Conservation (phyloP, 2,113 vertebrate species). For the Mixornis gularis region DNA sequence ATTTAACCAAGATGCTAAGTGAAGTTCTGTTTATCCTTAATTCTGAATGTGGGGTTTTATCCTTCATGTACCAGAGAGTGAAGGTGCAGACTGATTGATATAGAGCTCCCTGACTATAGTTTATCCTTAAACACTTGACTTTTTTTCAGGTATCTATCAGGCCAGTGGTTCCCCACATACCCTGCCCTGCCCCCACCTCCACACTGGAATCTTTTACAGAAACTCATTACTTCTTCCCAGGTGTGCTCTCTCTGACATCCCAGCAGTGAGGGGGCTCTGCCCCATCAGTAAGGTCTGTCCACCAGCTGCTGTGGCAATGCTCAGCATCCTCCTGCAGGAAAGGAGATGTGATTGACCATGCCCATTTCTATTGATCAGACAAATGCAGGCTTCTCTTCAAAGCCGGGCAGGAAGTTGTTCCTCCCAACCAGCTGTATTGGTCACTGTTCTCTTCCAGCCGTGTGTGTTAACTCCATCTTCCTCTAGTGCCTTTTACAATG, state of each 20-base stretch:
- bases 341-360: not conserved
- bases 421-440: rapidly evolving
- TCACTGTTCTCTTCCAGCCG: not conserved
- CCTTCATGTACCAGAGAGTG: not conserved
- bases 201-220: not conserved
- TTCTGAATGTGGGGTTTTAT: not conserved
- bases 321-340: not conserved
- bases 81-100: not conserved
- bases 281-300: not conserved
- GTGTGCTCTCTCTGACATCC: not conserved
- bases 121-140: not conserved
- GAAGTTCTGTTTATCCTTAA: not conserved
- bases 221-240: not conserved
- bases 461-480: not conserved
- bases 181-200: not conserved
- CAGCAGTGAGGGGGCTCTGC: not conserved
- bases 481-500: rapidly evolving
- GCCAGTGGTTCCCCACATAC: not conserved
- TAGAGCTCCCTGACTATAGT: not conserved
- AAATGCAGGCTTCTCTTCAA: not conserved
- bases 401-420: not conserved
- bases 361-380: not conserved
- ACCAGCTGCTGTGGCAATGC: not conserved
- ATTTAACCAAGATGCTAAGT: not conserved
- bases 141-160: not conserved